These are phyloP conservation scores for Grammatotria lemairii DNA, from an alignment of 2,113 vertebrate genomes.

Conservation along the genomic window DNA sequence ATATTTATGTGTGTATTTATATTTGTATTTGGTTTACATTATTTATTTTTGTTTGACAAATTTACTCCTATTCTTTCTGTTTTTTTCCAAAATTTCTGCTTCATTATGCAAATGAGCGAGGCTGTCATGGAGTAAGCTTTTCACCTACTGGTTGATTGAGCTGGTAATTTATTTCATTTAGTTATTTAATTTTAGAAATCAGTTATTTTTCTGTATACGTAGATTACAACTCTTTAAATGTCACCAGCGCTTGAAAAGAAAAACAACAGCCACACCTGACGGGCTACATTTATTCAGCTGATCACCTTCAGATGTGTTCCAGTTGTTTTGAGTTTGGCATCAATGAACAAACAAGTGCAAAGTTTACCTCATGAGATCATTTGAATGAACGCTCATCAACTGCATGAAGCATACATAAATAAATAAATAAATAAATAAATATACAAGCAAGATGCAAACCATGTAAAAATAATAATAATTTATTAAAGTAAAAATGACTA, in stretches of 20 bases:
- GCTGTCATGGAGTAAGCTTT: not conserved
- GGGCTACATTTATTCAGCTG: not conserved
- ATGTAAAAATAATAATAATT: not conserved
- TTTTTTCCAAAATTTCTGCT: not conserved
- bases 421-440: no score
- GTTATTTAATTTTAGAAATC: not conserved
- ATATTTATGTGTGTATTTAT: not conserved
- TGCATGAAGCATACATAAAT: not conserved
- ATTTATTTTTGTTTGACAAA: not conserved
- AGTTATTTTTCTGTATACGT: not conserved
- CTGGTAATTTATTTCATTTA: not conserved
- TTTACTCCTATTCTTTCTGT: not conserved
- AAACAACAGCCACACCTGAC: not conserved
- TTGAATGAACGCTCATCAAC: not conserved
- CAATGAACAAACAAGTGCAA: not conserved
- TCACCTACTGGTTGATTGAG: not conserved
- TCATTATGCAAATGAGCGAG: not conserved
- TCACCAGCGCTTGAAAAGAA: fast-evolving
- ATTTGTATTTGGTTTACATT: not conserved
- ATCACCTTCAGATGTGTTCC: not conserved
- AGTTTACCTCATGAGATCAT: fast-evolving
- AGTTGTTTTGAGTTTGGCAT: not conserved
- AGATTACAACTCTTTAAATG: not conserved
- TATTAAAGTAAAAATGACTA: not conserved
- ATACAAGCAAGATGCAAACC: not conserved